phyloP scores from a whole-genome alignment of 1,140 invertebrate genomes.

The Belonocnema kinseyi region DNA sequence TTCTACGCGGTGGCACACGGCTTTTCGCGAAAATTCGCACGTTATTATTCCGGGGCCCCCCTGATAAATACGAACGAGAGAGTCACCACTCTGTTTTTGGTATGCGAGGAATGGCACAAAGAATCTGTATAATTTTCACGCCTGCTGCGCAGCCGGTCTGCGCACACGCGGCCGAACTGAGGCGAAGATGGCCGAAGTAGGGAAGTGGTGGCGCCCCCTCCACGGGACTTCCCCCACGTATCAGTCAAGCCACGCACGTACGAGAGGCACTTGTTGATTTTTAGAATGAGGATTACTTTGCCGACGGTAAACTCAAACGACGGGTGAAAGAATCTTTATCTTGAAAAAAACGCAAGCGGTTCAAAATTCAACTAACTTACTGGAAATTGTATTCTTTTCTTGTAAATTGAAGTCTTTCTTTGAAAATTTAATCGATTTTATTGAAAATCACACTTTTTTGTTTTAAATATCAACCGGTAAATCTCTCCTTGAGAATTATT shows the following conservation, averaged over 20 bases:
- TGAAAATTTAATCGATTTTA: too few species aligned
- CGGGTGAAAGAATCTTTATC: too few species aligned
- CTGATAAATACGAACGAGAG: slow-evolving; percentile 83
- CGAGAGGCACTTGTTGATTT: slow-evolving; percentile 70
- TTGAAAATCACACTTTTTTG: too few species aligned
- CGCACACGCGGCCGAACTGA: slow-evolving; percentile 84
- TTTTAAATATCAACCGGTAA: too few species aligned
- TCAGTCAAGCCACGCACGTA: slow-evolving; percentile 54
- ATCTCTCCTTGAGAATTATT: too few species aligned
- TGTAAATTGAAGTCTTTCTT: too few species aligned
- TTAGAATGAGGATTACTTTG: slow-evolving; percentile 48
- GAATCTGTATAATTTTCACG: slow-evolving; percentile 94
- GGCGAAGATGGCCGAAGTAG: slow-evolving; percentile 47
- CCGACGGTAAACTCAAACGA: background rate
- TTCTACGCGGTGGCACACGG: slow-evolving; percentile 50
- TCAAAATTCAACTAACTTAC: too few species aligned
- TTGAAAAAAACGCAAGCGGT: too few species aligned
- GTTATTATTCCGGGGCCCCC: slow-evolving; percentile 78
- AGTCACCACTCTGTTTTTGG: slow-evolving; percentile 89
- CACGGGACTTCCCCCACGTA: slow-evolving; percentile 45
- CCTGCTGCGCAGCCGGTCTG: slow-evolving; percentile 86
- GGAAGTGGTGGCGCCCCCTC: slow-evolving; percentile 28
- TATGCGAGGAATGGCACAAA: slow-evolving; percentile 96
- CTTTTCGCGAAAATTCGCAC: slow-evolving; percentile 77
- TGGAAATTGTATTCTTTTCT: too few species aligned